Conservation (phyloP, 2,113 vertebrate species). For the Polypterus senegalus region DNA sequence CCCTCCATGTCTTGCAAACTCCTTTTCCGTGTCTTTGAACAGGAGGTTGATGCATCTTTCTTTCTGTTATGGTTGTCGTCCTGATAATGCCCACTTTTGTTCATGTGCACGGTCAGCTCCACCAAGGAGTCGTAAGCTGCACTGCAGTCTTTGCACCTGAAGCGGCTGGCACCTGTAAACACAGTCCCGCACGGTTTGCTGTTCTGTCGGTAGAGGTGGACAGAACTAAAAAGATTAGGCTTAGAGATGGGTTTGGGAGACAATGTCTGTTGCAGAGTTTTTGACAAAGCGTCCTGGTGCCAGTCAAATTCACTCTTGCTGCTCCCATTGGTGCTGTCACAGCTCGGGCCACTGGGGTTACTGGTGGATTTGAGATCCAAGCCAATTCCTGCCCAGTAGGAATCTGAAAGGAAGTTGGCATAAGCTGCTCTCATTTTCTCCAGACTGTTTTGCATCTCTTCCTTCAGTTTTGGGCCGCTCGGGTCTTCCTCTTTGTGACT, state of each 20-base stretch:
- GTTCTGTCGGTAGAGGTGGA: slow-evolving; percentile 87
- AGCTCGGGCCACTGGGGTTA: slow-evolving; percentile 67
- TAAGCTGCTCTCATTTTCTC: slow-evolving; percentile 96
- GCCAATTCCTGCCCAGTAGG: slow-evolving; percentile 90
- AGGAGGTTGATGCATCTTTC: slow-evolving; percentile 69
- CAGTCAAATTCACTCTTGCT: slow-evolving; percentile 85
- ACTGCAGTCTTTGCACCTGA: slow-evolving; percentile 90
- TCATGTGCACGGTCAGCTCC: slow-evolving; percentile 93
- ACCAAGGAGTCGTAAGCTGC: slow-evolving; percentile 93
- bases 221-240: slow-evolving; percentile 91
- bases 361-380: slow-evolving; percentile 77
- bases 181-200: slow-evolving; percentile 74
- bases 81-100: slow-evolving; percentile 90
- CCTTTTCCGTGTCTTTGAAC: slow-evolving; percentile 82
- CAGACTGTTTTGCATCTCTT: slow-evolving; percentile 72
- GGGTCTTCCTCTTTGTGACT: slow-evolving; percentile 58
- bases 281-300: slow-evolving; percentile 91
- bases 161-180: slow-evolving; percentile 89
- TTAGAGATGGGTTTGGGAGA: slow-evolving; percentile 70
- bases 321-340: slow-evolving; percentile 76
- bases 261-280: slow-evolving; percentile 82
- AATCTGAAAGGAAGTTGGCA: slow-evolving; percentile 92
- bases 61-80: slow-evolving; percentile 90
- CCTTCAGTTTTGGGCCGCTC: slow-evolving; percentile 52
- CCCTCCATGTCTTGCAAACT: slow-evolving; percentile 87